Percentiles rank a stretch among this genome's conserved stretches.
Evolutionary conservation across 1,140 invertebrate species (phyloP).

Genomic region (Drosophila virilis): DNA sequence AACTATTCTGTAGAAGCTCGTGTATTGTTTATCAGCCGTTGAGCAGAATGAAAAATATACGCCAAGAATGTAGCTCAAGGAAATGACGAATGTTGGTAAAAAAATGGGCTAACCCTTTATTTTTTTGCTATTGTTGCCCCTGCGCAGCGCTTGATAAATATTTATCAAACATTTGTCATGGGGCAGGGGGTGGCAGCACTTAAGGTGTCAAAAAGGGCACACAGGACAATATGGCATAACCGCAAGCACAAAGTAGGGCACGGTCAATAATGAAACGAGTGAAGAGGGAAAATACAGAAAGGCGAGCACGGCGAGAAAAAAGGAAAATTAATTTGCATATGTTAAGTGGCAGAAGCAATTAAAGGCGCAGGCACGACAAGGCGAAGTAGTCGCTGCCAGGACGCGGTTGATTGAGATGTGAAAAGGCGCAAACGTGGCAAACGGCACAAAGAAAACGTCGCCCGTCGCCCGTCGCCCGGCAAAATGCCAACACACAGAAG

Average conservation of each 20-base stretch:
- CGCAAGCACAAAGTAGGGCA: slow-evolving; percentile 21
- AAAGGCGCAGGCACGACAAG: slow-evolving; percentile 42
- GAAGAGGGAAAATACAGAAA: slow-evolving; percentile 2
- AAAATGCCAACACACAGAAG: slow-evolving; percentile 9
- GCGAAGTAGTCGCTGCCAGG: slow-evolving; percentile 11
- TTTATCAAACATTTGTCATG: slow-evolving; percentile 70
- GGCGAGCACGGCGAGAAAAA: slow-evolving; percentile 16
- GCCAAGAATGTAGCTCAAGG: slow-evolving; percentile 7
- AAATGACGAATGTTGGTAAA: slow-evolving; percentile 23
- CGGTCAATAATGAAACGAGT: slow-evolving; percentile 15
- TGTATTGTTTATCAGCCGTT: slow-evolving; percentile 57
- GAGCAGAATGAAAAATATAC: slow-evolving; percentile 48
- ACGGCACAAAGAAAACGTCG: slow-evolving; percentile 13
- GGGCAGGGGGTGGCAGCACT: slow-evolving; percentile 31
- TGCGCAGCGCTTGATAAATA: slow-evolving; percentile 65
- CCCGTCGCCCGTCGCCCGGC: too few species aligned
- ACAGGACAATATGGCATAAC: slow-evolving; percentile 34
- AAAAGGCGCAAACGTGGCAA: slow-evolving; percentile 46
- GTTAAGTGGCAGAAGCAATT: slow-evolving; percentile 81
- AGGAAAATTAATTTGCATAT: slow-evolving; percentile 80
- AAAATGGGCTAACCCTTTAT: slow-evolving; percentile 45
- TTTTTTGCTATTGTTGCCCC: slow-evolving; percentile 40
- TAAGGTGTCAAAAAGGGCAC: slow-evolving; percentile 55
- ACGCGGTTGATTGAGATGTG: slow-evolving; percentile 70
- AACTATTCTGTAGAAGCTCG: slow-evolving; percentile 5